Evolutionary conservation across 2,888 invertebrate genomes (phyloP).

Genomic region (Cancer borealis): DNA sequence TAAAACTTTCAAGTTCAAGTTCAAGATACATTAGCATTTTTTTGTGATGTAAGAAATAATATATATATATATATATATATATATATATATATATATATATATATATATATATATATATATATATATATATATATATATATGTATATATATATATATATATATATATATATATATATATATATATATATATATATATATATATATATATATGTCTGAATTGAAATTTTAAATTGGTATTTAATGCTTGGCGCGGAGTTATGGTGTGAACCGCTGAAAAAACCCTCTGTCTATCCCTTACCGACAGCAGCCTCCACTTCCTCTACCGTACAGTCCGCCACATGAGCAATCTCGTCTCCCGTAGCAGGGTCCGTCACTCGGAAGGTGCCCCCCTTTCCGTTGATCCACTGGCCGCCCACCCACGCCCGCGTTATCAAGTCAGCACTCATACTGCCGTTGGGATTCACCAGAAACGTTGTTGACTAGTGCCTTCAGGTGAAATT

Average conservation of each 20-base stretch:
- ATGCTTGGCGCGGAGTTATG: neutral
- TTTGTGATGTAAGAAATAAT: too few species aligned
- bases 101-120: too few species aligned
- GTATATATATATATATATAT: too few species aligned
- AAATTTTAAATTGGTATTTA: neutral
- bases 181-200: too few species aligned
- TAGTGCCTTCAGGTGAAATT: neutral
- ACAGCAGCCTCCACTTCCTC: conserved; percentile 64
- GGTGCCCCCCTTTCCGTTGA: conserved; percentile 53
- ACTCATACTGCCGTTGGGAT: conserved; percentile 17
- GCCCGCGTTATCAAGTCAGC: conserved; percentile 54
- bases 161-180: too few species aligned
- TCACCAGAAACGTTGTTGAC: neutral
- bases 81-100: too few species aligned
- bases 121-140: too few species aligned
- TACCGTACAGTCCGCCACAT: conserved; percentile 63
- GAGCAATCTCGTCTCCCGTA: conserved; percentile 60
- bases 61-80: too few species aligned
- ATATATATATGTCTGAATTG: neutral
- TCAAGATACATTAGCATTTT: too few species aligned
- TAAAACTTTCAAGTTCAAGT: too few species aligned
- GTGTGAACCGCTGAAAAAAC: neutral
- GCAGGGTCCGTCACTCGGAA: conserved; percentile 73
- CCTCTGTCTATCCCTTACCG: conserved; percentile 51
- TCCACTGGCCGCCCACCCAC: conserved; percentile 65